Evolutionary conservation across 2,113 vertebrate genomes (phyloP).

Genomic region (Antechinus flavipes): DNA sequence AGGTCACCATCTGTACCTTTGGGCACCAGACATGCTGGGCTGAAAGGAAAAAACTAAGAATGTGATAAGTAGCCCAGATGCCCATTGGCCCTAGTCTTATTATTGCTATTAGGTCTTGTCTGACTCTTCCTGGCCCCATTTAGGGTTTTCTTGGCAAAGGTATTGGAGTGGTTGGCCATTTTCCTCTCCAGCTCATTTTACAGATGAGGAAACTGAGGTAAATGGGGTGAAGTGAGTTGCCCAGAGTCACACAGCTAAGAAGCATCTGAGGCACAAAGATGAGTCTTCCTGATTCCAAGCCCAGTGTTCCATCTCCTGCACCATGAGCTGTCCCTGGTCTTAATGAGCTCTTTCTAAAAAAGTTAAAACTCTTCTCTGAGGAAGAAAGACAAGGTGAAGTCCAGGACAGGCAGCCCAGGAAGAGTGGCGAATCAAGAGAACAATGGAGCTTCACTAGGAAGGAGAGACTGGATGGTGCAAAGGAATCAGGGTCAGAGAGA

Average conservation of each 20-base stretch:
- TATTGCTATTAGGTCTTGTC: not conserved
- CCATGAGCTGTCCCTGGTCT: not conserved
- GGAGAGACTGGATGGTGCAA: not conserved
- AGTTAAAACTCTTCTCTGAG: not conserved
- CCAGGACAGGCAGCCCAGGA: not conserved
- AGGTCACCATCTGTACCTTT: not conserved
- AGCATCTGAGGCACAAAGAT: not conserved
- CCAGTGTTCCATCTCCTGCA: too few relatives aligned
- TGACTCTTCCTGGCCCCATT: not conserved
- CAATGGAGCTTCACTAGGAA: not conserved
- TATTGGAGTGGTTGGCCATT: not conserved
- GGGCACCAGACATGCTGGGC: not conserved
- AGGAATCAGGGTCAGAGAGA: not conserved
- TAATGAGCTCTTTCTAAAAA: not conserved
- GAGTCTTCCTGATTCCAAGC: not conserved
- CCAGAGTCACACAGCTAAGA: not conserved
- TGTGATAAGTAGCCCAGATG: not conserved
- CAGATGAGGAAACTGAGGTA: not conserved
- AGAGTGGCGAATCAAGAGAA: not conserved
- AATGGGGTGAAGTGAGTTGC: not conserved
- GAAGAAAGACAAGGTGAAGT: not conserved
- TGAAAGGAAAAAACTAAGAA: not conserved
- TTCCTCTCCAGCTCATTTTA: not conserved
- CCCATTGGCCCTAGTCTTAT: not conserved
- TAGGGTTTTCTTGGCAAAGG: not conserved